Evolutionary conservation across 2,113 vertebrate species (phyloP), one percentile per base, ranked within the genome.

Genomic region (Cynopterus brachyotis): DNA sequence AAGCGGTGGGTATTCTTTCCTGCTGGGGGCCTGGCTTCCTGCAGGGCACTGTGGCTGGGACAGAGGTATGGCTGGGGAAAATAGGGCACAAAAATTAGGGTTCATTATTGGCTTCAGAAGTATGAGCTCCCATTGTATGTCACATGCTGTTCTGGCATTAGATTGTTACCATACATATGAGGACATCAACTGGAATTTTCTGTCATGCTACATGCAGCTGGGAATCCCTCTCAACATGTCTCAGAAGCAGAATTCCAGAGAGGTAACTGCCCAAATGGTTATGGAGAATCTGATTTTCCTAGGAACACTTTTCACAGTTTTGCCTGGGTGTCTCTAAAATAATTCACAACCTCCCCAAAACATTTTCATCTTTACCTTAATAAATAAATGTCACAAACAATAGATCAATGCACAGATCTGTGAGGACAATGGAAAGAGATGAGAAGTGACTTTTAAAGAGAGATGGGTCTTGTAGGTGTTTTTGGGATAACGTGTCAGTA

Each of bases 1-100:
- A 99, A 97, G 98, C 99, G 95, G 99, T 99, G 96, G 97, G 99
- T 97, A 30, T 1, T 1, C 10, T 30, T 5, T 37, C 53, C 28
- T 2, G 2, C 4, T 5, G 45, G 16, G 26, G 3, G 1, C 10
- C 26, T 59, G 55, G 35, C 32, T 42, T 55, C 57, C 60, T 13
- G 3, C 24, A 20, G 2, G 37, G 45, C 3, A 3, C 35, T 0
- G 17, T 8, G 59, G 59, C 59, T 3, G 50, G 15, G 50, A 30
- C 9, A 4, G 73, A 22, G 37, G 32, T 28, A 55, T 9, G 50
- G 35, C 35, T 32, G 20, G 10, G 47, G 59, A 16, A 45, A 47
- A 35, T 0, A 22, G 40, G 16, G 9, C 62, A 6, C 19, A 40
- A 69, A 72, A 47, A 66, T 20, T 2, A 57, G 60, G 32, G 11